phyloP scores from a whole-genome alignment of 2,888 invertebrate genomes.

The Pecten maximus region DNA sequence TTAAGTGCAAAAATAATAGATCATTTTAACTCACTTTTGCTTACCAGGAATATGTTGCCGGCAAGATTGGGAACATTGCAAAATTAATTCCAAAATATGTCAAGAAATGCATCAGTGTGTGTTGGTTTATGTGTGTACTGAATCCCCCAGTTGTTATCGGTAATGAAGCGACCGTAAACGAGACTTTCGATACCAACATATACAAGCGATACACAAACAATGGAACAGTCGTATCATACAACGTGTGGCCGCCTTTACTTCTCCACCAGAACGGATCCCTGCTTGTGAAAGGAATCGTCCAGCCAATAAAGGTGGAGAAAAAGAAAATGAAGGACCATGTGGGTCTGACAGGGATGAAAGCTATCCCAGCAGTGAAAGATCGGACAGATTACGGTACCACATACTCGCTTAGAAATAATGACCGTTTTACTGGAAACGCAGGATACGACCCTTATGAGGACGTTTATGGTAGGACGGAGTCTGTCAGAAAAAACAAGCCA shows the following conservation, averaged over 20 bases:
- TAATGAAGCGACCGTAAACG: background rate
- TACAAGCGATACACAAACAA: constrained; percentile 56
- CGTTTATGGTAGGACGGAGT: background rate
- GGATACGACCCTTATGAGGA: background rate
- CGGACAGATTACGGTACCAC: background rate
- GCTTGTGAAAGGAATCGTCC: constrained; percentile 55
- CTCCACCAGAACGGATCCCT: constrained; percentile 56
- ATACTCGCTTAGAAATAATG: background rate
- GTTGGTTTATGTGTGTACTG: constrained; percentile 60
- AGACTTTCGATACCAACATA: constrained; percentile 41
- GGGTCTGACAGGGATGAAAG: background rate
- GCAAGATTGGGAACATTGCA: background rate
- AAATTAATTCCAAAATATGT: constrained; percentile 36
- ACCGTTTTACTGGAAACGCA: background rate
- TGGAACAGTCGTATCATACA: constrained; percentile 52
- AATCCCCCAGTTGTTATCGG: constrained; percentile 55
- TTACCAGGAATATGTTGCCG: constrained; percentile 36
- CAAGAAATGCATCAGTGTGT: constrained; percentile 51
- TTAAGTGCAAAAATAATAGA: too few relatives aligned
- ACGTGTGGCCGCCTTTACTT: constrained; percentile 59
- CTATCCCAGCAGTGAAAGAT: background rate
- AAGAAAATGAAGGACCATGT: background rate
- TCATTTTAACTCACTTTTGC: too few relatives aligned
- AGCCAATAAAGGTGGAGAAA: constrained; percentile 39
- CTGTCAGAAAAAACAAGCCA: background rate